Conservation (phyloP, 2,888 invertebrate species). For the Rhyacophila evoluta region DNA sequence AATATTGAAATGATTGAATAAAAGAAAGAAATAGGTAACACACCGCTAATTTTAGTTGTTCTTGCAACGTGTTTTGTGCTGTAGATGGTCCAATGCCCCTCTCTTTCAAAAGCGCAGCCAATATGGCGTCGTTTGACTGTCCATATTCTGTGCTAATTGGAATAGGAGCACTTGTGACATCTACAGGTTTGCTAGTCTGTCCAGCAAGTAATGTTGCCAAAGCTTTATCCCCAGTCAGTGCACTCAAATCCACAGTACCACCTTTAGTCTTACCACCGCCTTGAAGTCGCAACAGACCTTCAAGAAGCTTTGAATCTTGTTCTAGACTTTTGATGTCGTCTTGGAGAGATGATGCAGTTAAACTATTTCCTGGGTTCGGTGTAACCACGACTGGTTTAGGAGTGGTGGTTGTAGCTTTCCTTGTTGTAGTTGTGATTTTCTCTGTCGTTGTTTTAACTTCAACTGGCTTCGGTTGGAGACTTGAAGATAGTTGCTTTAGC, state of each 20-base stretch:
- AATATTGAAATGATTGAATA: too few species aligned
- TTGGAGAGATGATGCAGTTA: slow-evolving; percentile 62
- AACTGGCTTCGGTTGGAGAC: slow-evolving; percentile 46
- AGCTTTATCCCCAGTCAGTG: slow-evolving; percentile 66
- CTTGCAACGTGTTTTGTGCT: slow-evolving; percentile 72
- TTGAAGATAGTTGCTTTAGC: slow-evolving; percentile 53
- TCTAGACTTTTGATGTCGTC: slow-evolving; percentile 68
- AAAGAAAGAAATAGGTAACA: too few species aligned
- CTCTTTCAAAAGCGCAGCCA: slow-evolving; percentile 78
- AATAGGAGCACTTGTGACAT: slow-evolving; percentile 64
- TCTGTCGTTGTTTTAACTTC: slow-evolving; percentile 54
- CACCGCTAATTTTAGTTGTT: slow-evolving; percentile 71
- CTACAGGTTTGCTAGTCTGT: slow-evolving; percentile 63
- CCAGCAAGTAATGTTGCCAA: slow-evolving; percentile 64
- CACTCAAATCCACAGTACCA: slow-evolving; percentile 63
- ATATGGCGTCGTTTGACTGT: slow-evolving; percentile 76
- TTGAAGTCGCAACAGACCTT: slow-evolving; percentile 63
- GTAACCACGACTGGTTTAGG: background rate
- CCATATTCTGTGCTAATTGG: slow-evolving; percentile 70
- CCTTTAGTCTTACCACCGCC: slow-evolving; percentile 68
- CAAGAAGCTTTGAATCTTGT: slow-evolving; percentile 66
- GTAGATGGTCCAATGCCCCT: slow-evolving; percentile 81
- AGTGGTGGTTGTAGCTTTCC: slow-evolving; percentile 57
- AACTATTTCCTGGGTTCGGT: background rate
- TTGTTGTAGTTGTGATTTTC: slow-evolving; percentile 60